phyloP scores from a whole-genome alignment of 2,888 invertebrate genomes.

The Conomelus anceps region DNA sequence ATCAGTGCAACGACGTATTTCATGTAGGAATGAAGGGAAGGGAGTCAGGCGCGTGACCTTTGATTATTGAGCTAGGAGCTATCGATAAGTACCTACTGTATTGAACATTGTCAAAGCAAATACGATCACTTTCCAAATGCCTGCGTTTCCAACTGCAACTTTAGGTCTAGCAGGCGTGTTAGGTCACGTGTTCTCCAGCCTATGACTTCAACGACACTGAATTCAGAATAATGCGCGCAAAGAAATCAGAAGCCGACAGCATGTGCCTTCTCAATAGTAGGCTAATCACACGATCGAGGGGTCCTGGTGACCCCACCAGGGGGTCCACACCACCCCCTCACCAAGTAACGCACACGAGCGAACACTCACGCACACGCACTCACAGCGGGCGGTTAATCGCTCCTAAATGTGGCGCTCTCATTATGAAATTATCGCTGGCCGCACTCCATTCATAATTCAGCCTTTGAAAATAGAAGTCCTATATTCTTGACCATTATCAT shows the following conservation, averaged over 20 bases:
- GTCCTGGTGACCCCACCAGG: not conserved
- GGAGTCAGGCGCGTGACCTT: not conserved
- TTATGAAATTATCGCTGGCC: not conserved
- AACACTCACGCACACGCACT: not conserved
- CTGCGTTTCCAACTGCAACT: not conserved
- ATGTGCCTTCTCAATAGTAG: not conserved
- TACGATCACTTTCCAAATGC: not conserved
- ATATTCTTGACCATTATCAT: not conserved
- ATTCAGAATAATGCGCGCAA: not conserved
- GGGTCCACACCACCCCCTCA: not conserved
- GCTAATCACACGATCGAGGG: not conserved
- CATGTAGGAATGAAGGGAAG: not conserved
- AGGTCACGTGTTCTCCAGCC: not conserved
- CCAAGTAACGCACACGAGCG: too few relatives aligned
- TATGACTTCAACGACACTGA: too few relatives aligned
- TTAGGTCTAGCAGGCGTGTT: too few relatives aligned
- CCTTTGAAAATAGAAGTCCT: not conserved
- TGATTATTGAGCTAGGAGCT: not conserved
- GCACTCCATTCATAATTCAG: not conserved
- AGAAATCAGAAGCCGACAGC: not conserved
- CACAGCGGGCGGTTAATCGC: not conserved
- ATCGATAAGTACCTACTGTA: not conserved
- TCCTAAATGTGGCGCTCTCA: not conserved
- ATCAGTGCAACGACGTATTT: not conserved
- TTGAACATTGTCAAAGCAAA: not conserved